Conservation (phyloP, 2,113 vertebrate species). For the Hepsetus odoe region DNA sequence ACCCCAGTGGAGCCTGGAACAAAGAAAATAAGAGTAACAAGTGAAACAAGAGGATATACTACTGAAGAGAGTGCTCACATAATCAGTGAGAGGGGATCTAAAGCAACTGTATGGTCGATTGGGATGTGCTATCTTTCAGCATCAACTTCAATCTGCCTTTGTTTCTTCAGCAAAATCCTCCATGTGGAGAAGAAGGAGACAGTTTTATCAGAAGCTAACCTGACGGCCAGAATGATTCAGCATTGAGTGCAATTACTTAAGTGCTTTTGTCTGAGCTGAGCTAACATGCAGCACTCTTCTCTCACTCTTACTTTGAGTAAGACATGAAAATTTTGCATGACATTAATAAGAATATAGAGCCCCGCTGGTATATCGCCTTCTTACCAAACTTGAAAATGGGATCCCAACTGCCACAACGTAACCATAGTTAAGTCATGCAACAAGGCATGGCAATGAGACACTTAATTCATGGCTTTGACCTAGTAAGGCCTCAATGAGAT, state of each 20-base stretch:
- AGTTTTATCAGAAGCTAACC: constrained; percentile 37
- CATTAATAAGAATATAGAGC: too few relatives aligned
- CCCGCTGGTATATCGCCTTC: too few relatives aligned
- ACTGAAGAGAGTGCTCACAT: background rate
- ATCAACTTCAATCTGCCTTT: constrained; percentile 21
- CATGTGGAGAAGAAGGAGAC: constrained; percentile 8
- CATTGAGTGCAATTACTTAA: background rate
- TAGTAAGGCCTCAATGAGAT: too few relatives aligned
- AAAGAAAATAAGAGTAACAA: background rate
- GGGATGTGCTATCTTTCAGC: background rate
- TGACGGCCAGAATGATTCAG: constrained; percentile 4
- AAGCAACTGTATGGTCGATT: background rate
- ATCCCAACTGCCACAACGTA: too few relatives aligned
- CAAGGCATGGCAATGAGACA: too few relatives aligned
- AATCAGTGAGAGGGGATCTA: background rate
- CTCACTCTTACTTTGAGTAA: too few relatives aligned
- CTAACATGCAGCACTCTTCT: background rate
- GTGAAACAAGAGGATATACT: background rate
- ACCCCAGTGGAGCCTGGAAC: background rate
- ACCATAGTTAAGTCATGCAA: too few relatives aligned
- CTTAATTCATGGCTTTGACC: too few relatives aligned
- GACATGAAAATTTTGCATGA: too few relatives aligned
- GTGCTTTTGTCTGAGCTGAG: constrained; percentile 3
- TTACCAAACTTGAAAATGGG: too few relatives aligned
- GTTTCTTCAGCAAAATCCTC: constrained; percentile 37